phyloP scores from a whole-genome alignment of 2,113 vertebrate genomes.

The Sprattus sprattus region DNA sequence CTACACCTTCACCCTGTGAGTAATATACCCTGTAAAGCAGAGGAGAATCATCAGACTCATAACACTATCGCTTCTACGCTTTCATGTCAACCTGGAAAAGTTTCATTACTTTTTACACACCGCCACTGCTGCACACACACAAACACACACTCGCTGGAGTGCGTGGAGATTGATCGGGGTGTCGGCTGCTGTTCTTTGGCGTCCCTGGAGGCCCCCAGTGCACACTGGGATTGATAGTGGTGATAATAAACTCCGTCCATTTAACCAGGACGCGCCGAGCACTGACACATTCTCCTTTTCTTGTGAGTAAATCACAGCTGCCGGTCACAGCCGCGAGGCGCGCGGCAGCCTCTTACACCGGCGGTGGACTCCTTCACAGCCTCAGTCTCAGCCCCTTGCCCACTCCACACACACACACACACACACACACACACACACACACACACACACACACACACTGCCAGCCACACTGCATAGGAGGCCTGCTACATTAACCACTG shows the following conservation, averaged over 20 bases:
- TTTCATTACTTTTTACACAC: neutral
- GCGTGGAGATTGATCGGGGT: neutral
- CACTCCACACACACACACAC: no score
- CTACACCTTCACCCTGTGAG: no score
- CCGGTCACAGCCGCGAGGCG: neutral
- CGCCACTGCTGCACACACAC: neutral
- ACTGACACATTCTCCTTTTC: no score
- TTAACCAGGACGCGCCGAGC: constrained; percentile 29
- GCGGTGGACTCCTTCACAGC: neutral
- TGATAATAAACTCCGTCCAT: constrained; percentile 44
- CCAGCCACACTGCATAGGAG: neutral
- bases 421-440: no score
- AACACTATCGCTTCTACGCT: neutral
- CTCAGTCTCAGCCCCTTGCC: neutral
- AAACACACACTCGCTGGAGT: neutral
- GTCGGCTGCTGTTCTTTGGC: neutral
- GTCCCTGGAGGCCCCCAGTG: constrained; percentile 24
- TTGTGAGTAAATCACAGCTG: constrained; percentile 39
- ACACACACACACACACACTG: no score
- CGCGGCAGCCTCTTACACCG: neutral
- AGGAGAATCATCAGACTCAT: neutral
- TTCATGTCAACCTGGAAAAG: neutral
- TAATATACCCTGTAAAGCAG: neutral
- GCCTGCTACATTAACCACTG: neutral
- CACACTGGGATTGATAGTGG: constrained; percentile 37